Evolutionary conservation across 1,140 invertebrate species (phyloP).

Genomic region (Orchestia grillus): DNA sequence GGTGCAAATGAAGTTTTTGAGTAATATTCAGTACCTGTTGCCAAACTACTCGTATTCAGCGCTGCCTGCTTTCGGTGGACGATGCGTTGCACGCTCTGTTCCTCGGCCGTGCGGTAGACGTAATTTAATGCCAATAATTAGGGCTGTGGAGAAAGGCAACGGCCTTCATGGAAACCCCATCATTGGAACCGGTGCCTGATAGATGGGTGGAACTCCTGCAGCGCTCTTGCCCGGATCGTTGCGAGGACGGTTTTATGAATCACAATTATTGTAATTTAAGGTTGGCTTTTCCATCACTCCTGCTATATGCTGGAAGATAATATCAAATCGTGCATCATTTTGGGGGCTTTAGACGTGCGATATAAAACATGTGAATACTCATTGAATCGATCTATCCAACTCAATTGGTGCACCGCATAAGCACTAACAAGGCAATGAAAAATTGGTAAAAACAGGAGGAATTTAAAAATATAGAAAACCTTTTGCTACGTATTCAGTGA

Average conservation of each 20-base stretch:
- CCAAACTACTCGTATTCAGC: not conserved
- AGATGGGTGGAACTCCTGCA: conserved; percentile 5
- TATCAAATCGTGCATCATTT: not conserved
- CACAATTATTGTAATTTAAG: not conserved
- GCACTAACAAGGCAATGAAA: not conserved
- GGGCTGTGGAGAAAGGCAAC: not conserved
- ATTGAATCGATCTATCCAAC: not conserved
- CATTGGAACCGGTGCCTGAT: not conserved
- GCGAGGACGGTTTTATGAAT: not conserved
- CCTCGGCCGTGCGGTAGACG: not conserved
- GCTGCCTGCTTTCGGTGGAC: not conserved
- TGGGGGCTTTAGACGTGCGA: not conserved
- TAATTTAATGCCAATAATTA: not conserved
- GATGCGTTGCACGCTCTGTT: not conserved
- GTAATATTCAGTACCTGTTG: not conserved
- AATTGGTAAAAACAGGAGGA: not conserved
- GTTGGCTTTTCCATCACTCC: not conserved
- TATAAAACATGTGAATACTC: not conserved
- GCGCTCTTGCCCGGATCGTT: not conserved
- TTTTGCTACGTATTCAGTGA: too few relatives aligned
- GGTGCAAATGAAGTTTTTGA: not conserved
- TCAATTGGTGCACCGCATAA: not conserved
- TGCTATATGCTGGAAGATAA: not conserved
- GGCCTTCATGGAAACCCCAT: conserved; percentile 9
- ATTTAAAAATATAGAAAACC: not conserved